These are phyloP conservation scores for Hydrotaea cyrtoneurina DNA, from an alignment of 2,888 invertebrate genomes.

Conservation along the genomic window DNA sequence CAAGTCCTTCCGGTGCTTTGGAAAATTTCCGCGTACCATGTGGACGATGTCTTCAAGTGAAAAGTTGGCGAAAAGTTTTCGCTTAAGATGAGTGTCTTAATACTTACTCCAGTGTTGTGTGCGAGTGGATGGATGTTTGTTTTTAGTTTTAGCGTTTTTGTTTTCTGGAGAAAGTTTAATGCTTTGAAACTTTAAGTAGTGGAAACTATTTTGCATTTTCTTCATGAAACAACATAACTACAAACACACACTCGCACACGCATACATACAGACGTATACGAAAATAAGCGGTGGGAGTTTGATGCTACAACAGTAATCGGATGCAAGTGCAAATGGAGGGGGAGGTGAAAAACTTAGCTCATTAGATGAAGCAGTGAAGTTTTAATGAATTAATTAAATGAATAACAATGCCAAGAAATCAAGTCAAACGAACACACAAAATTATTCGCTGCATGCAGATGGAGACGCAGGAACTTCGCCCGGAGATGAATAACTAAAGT, in stretches of 20 bases:
- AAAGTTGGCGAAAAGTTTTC: constrained; percentile 21
- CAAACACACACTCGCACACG: no score
- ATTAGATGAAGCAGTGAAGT: constrained; percentile 22
- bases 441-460: background rate
- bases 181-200: constrained; percentile 23
- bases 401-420: constrained; percentile 30
- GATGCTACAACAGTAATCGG: background rate
- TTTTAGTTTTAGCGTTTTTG: background rate
- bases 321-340: constrained; percentile 7
- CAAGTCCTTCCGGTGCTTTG: background rate
- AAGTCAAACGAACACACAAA: constrained; percentile 15
- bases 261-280: background rate
- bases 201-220: constrained; percentile 28
- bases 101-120: background rate
- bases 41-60: constrained; percentile 7
- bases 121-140: constrained; percentile 9
- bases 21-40: background rate
- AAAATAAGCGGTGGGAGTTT: background rate
- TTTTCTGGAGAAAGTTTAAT: constrained; percentile 8
- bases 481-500: background rate
- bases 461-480: background rate
- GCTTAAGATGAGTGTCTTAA: constrained; percentile 10
- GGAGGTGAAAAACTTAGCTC: constrained; percentile 7
- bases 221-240: background rate
- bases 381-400: constrained; percentile 30